Conservation (phyloP, 2,113 vertebrate genomes). For the Marmota flaviventris region DNA sequence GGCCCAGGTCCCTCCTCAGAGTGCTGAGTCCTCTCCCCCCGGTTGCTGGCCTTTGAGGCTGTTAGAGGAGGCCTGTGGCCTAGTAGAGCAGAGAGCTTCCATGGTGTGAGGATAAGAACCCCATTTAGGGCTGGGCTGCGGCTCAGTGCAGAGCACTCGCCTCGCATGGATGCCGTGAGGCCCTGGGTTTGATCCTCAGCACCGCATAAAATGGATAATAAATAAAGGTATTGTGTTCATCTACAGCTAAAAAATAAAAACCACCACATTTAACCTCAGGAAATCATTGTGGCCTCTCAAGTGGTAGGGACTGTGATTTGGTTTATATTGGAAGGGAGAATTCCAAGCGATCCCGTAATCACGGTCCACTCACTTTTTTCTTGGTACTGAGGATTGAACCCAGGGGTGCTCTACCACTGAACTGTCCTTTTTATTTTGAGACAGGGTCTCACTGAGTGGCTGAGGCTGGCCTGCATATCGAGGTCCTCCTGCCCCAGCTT, state of each 20-base stretch:
- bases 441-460: no score
- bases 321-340: background rate
- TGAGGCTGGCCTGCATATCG: background rate
- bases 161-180: no score
- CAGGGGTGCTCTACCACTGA: background rate
- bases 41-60: background rate
- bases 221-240: no score
- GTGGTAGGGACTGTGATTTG: background rate
- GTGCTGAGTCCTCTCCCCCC: no score
- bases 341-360: background rate
- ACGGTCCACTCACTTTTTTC: no score
- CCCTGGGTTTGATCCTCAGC: no score
- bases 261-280: accelerated
- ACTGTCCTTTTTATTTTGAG: background rate
- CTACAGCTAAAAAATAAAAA: no score
- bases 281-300: background rate
- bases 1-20: background rate
- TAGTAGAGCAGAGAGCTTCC: no score
- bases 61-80: background rate
- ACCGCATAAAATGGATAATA: no score
- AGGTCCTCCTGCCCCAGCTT: background rate
- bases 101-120: no score
- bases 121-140: no score
- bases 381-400: background rate
- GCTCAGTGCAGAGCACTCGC: no score